Conservation (phyloP, 2,113 vertebrate species). For the Myrmecophaga tridactyla region DNA sequence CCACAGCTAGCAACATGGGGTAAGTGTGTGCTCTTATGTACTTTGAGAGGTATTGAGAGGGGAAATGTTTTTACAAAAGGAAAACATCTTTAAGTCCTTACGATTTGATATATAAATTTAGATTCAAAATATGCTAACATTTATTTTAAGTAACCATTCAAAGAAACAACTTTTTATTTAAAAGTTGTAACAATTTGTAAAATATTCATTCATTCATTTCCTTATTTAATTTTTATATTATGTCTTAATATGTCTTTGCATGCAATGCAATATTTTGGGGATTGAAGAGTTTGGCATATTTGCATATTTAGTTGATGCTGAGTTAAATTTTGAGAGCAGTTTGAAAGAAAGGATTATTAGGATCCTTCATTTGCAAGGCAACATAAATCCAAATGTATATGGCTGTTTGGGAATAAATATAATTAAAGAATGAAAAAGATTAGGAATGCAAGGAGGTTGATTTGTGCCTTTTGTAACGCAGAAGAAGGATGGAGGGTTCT, state of each 20-base stretch:
- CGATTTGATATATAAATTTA: not conserved
- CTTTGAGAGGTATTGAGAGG: not conserved
- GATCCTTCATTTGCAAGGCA: not conserved
- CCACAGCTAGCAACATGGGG: constrained; percentile 71
- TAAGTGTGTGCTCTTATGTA: constrained; percentile 78
- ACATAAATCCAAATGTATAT: not conserved
- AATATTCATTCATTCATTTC: not conserved
- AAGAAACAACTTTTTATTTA: constrained; percentile 44
- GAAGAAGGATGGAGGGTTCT: not conserved
- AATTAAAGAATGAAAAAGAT: constrained; percentile 41
- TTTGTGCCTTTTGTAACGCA: constrained; percentile 46
- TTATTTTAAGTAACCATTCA: constrained; percentile 32
- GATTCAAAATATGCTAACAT: constrained; percentile 23
- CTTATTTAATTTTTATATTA: constrained; percentile 25
- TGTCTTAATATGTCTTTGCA: constrained; percentile 34
- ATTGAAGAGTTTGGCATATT: constrained; percentile 34
- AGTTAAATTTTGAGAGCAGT: constrained; percentile 44
- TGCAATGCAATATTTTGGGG: constrained; percentile 13
- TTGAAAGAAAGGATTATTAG: constrained; percentile 22
- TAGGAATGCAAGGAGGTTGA: not conserved
- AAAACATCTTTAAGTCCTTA: constrained; percentile 23
- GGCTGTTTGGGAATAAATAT: constrained; percentile 54
- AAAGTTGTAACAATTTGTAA: constrained; percentile 41
- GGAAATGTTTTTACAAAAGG: constrained; percentile 26
- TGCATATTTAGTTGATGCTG: constrained; percentile 20